Base-by-base conservation (phyloP, 2,797 vertebrate species). In the Brotula barbata region DNA sequence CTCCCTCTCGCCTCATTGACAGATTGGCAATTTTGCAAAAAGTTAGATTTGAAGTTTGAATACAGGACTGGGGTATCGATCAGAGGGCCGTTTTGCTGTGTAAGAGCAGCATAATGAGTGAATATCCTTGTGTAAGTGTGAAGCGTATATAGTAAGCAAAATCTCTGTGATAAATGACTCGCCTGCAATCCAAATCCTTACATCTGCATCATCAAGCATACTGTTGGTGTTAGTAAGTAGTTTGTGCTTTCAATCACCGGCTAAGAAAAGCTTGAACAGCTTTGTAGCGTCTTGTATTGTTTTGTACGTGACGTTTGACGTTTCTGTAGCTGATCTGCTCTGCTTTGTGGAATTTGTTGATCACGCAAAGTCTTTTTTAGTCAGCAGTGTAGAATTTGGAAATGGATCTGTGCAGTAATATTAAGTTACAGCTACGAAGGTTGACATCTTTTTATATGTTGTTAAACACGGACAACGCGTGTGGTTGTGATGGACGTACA, bases 291-390 rank as follows among this genome's bases (percentile, higher is more conserved):
- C 47, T 22, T 54, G 55, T 46, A 16, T 57, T 60, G 4, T 73
- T 45, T 23, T 37, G 44, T 57, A 54, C 37, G 53, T 66, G 33
- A 64, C 28, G 31, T 58, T 52, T 61, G 43, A 59, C n/a, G 48
- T 39, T 57, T 7, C 39, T 46, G 23, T 47, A 37, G 40, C 23
- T 23, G 53, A 1, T 58, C 43, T 56, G 11, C 51, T 50, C 56
- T 40, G 28, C 28, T 19, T 21, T 28, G 23, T 51, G 21, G 20
- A n/a, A 25, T 5, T 12, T 44, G 7, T 53, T 33, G 40, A 21
- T 1, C 19, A 14, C 1, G 7, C 7, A 4, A 28, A 8, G 25
- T 28, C 4, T 28, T 34, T 6, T 57, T 19, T 13, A 7, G 12
- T 3, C 19, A 20, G 19, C n/a, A n/a, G n/a, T n/a, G n/a, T n/a